Base-by-base conservation (phyloP, 2,888 invertebrate species). In the Hedya salicella region DNA sequence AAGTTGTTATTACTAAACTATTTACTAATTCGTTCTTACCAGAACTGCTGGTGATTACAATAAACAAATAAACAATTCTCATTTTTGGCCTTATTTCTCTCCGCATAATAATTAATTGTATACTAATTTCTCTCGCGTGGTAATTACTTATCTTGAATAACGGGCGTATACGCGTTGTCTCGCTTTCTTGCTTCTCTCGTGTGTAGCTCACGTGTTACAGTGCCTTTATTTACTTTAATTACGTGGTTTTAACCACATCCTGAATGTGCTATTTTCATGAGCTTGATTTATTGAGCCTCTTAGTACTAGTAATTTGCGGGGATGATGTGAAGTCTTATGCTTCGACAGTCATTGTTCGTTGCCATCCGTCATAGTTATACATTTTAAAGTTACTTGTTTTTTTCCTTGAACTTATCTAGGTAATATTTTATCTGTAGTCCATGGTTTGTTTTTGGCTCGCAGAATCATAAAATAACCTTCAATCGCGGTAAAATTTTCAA, bases 161-260 rank as follows among this genome's bases (percentile, higher is more conserved):
- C 73, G 73, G 77, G 66, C 70, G 76, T 78, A 78, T 73, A 77
- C 76, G 72, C 68, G 71, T 72, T 78, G 87, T 86, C 78, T 85
- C 86, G 88, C 87, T 86, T 87, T 88, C 87, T 80, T 83, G 81
- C 72, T 71, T 82, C 78, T 79, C 67, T 68, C 73, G 76, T 72
- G 71, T 70, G 68, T 73, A 70, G 73, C 70, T 71, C 67, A 67
- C 54, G 64, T 62, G 32, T 44, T 73, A 56, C 62, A 67, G 59
- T 69, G 68, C 32, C n/a, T 69, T 63, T 70, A 67, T 65, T 69
- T 67, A 40, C 36, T 61, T 67, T 61, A 68, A 59, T 63, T 61
- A 52, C 42, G 53, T 42, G 57, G 16, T 17, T 52, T 39, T 59
- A 25, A 53, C 50, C 48, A 57, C 30, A 60, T 50, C 63, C 52